Evolutionary conservation across 2,888 invertebrate genomes (phyloP).

Genomic region (Folsomia manolachei): DNA sequence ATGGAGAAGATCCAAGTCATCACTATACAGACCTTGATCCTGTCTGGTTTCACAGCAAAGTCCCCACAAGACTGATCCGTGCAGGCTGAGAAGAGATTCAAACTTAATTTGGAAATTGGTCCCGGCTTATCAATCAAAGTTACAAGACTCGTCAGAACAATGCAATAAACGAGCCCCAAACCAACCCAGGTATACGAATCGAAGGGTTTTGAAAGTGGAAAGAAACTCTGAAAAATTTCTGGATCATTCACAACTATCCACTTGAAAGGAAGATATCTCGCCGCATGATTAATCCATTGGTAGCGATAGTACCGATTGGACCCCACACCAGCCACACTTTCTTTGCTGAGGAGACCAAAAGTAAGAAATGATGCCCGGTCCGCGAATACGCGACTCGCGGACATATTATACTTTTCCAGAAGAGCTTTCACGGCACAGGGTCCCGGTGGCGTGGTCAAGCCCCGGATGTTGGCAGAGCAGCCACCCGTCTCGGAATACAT

Average conservation of each 20-base stretch:
- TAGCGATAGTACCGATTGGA: neutral
- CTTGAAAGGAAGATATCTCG: neutral
- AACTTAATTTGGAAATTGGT: neutral
- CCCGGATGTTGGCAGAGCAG: neutral
- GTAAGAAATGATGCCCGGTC: neutral
- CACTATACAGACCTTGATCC: neutral
- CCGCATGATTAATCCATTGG: neutral
- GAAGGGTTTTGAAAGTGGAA: constrained; percentile 9
- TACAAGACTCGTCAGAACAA: neutral
- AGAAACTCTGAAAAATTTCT: neutral
- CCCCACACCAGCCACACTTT: neutral
- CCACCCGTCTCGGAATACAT: neutral
- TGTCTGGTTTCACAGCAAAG: neutral
- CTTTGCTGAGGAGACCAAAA: neutral
- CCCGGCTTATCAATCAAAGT: neutral
- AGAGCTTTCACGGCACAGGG: neutral
- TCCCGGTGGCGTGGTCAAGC: neutral
- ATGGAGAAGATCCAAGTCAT: constrained; percentile 19
- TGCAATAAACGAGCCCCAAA: neutral
- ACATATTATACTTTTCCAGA: neutral
- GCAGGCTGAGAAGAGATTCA: neutral
- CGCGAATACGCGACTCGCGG: neutral
- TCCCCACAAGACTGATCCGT: neutral
- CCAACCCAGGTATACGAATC: neutral
- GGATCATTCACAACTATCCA: neutral